phyloP scores from a whole-genome alignment of 2,888 invertebrate species.

The Cataglyphis albicans region DNA sequence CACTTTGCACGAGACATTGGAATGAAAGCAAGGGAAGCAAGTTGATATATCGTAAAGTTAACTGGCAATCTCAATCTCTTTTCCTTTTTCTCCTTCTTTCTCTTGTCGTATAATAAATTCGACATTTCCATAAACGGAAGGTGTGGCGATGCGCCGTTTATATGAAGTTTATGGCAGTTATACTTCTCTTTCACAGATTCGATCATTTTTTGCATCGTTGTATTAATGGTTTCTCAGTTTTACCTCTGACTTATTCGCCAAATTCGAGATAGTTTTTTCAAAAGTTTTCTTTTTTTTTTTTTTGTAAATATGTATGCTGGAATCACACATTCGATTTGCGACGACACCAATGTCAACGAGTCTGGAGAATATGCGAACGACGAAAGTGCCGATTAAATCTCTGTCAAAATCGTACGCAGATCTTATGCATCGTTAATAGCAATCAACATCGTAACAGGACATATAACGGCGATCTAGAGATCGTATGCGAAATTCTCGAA shows the following conservation, averaged over 20 bases:
- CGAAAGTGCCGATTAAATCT: slow-evolving; percentile 36
- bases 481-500: slow-evolving; percentile 36
- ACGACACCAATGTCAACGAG: slow-evolving; percentile 7
- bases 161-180: slow-evolving; percentile 21
- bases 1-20: background rate
- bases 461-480: slow-evolving; percentile 30
- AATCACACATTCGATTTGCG: background rate
- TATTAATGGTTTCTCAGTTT: slow-evolving; percentile 18
- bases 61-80: slow-evolving; percentile 3
- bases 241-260: slow-evolving; percentile 43
- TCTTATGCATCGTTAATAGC: slow-evolving; percentile 24
- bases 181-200: slow-evolving; percentile 3
- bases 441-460: slow-evolving; percentile 23
- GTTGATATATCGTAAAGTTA: slow-evolving; percentile 35
- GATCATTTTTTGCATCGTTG: slow-evolving; percentile 18
- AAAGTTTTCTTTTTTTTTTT: background rate
- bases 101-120: slow-evolving; percentile 16
- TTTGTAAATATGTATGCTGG: slow-evolving; percentile 13
- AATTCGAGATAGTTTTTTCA: slow-evolving; percentile 1
- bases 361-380: slow-evolving; percentile 13
- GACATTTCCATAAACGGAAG: slow-evolving; percentile 39
- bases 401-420: background rate
- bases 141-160: slow-evolving; percentile 22
- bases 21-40: background rate
- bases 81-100: background rate